Base-by-base conservation (phyloP, 37 sponge, comb jelly and placozoan genomes). In the Crambe crambe region DNA sequence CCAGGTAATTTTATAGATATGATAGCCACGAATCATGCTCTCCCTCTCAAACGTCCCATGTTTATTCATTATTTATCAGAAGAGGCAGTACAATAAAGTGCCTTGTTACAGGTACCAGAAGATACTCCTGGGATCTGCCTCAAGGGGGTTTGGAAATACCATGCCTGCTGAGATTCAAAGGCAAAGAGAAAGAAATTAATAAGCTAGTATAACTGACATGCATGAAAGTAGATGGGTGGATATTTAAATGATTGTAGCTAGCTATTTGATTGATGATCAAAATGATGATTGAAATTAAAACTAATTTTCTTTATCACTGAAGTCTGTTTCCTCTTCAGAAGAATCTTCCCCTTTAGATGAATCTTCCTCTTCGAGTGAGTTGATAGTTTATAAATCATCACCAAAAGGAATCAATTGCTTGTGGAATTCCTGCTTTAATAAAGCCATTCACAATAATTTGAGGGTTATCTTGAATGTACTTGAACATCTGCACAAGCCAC, bases 371-470 rank as follows among this genome's bases (percentile, higher is more conserved):
- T n/a, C n/a, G n/a, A n/a, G n/a, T 12, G 56, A 54, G 56, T 54
- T 54, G 56, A 54, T 54, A 54, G 56, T 18, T 54, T 12, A 20
- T 18, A n/a, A n/a, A n/a, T n/a, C n/a, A n/a, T n/a, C n/a, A n/a
- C n/a, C n/a, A n/a, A n/a, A n/a, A n/a, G 56, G 56, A 54, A 18
- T 54, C 56, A 18, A 54, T 18, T 20, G 56, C 56, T 54, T 54
- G 17, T 64, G 15, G 67, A 29, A 87, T 76, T 26, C 89, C 89
- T 37, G 78, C 83, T 30, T 26, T 72, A 44, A 32, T 75, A 75
- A 87, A 87, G 20, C 89, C 89, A 77, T 87, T 87, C n/a, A 29
- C 59, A 59, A 87, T 82, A 1, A 81, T 74, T 29, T 21, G 37
- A 26, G 67, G 71, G 51, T 76, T 58, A 15, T 40, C 20, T 44